Conservation (phyloP, 1,140 invertebrate species). For the Rhizoglyphus robini region DNA sequence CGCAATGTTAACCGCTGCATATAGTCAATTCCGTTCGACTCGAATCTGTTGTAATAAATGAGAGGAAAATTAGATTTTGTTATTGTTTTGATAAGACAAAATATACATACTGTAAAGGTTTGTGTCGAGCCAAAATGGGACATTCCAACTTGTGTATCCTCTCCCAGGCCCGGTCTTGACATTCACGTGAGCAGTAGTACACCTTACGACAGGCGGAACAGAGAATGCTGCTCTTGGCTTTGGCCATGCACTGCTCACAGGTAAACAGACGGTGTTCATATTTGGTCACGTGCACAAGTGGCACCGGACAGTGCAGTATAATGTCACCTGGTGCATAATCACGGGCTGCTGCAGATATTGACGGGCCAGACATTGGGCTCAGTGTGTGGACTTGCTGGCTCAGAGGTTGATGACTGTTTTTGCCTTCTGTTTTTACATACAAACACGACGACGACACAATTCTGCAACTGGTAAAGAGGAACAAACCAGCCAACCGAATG, state of each 20-base stretch:
- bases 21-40: conserved; percentile 15
- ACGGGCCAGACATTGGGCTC: background rate
- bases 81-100: too few species aligned
- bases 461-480: too few species aligned
- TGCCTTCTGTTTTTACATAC: background rate
- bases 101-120: conserved; percentile 9
- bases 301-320: background rate
- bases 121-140: background rate
- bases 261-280: conserved; percentile 16
- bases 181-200: background rate
- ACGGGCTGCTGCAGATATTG: background rate
- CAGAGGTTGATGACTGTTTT: too few species aligned
- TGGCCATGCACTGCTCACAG: background rate
- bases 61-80: background rate
- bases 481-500: too few species aligned
- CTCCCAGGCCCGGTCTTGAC: background rate
- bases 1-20: conserved; percentile 16
- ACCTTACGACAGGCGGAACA: conserved; percentile 7
- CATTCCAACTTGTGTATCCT: conserved; percentile 3
- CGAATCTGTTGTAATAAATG: background rate
- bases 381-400: background rate
- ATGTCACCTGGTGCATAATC: conserved; percentile 9
- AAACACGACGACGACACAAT: too few species aligned
- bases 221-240: background rate
- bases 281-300: background rate